Percentiles rank a stretch among this genome's conserved stretches.
phyloP scores from a whole-genome alignment of 1,140 invertebrate species.

The Cataglyphis hispanica region DNA sequence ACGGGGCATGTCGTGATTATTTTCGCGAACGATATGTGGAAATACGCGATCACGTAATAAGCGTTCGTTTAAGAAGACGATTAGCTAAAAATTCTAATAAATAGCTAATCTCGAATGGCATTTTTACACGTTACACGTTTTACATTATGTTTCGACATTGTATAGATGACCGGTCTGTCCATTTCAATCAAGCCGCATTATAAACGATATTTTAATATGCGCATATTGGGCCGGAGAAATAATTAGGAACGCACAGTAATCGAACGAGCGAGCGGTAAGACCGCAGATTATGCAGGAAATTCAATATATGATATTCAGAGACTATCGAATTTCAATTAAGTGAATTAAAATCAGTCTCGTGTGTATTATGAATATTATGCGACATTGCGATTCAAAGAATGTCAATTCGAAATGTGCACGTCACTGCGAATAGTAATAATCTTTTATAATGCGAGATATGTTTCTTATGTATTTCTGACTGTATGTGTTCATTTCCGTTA shows the following conservation, averaged over 20 bases:
- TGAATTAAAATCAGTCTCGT: constrained; percentile 20
- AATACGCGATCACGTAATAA: constrained; percentile 15
- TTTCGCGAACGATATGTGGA: not conserved
- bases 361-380: constrained; percentile 1
- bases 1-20: not conserved
- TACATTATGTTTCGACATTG: not conserved
- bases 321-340: constrained; percentile 41
- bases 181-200: constrained; percentile 3
- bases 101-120: not conserved
- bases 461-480: not conserved
- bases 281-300: constrained; percentile 26
- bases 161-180: not conserved
- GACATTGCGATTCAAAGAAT: not conserved
- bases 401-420: not conserved
- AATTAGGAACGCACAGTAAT: constrained; percentile 14
- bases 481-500: not conserved
- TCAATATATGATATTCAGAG: not conserved
- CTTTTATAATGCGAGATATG: not conserved
- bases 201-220: constrained; percentile 32
- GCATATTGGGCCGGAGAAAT: not conserved
- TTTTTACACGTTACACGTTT: constrained; percentile 11
- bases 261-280: constrained; percentile 11
- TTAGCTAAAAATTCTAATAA: constrained; percentile 10
- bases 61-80: not conserved
- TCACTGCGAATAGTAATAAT: not conserved